phyloP scores from a whole-genome alignment of 2,797 vertebrate genomes.

The Spea hammondii region DNA sequence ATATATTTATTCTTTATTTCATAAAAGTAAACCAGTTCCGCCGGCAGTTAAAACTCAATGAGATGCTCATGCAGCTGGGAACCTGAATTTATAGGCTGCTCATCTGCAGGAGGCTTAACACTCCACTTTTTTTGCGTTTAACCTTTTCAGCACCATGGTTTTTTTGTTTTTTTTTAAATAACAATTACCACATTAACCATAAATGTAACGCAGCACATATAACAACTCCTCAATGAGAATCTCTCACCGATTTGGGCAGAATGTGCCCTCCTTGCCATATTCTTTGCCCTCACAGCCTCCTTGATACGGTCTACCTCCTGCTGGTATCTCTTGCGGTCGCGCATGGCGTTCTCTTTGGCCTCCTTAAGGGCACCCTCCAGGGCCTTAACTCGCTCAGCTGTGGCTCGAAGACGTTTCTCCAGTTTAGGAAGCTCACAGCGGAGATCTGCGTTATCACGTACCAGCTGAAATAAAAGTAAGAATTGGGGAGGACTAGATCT shows the following conservation, averaged over 20 bases:
- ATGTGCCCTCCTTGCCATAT: conserved; percentile 81
- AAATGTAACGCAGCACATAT: no score
- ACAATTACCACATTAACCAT: no score
- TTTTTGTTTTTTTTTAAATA: no score
- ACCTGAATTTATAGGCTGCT: no score
- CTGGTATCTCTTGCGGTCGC: conserved; percentile 91
- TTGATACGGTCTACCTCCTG: conserved; percentile 96
- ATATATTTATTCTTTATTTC: no score
- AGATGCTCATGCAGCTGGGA: no score
- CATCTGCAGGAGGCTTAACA: no score
- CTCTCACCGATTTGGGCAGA: conserved; percentile 87
- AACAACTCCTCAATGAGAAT: background rate
- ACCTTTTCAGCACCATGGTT: no score
- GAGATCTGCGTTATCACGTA: conserved; percentile 94
- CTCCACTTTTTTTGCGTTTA: no score
- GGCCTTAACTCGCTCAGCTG: conserved; percentile 88
- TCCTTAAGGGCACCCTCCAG: conserved; percentile 85
- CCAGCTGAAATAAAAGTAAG: conserved; percentile 70
- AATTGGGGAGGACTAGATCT: no score
- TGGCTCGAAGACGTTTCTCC: conserved; percentile 91
- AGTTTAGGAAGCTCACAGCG: conserved; percentile 95
- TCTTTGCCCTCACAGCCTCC: conserved; percentile 86
- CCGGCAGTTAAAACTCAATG: background rate
- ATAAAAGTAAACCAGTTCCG: no score
- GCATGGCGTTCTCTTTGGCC: conserved; percentile 84